These are phyloP conservation scores for Trichomalopsis sarcophagae DNA, from an alignment of 1,140 invertebrate species.

Conservation along the genomic window DNA sequence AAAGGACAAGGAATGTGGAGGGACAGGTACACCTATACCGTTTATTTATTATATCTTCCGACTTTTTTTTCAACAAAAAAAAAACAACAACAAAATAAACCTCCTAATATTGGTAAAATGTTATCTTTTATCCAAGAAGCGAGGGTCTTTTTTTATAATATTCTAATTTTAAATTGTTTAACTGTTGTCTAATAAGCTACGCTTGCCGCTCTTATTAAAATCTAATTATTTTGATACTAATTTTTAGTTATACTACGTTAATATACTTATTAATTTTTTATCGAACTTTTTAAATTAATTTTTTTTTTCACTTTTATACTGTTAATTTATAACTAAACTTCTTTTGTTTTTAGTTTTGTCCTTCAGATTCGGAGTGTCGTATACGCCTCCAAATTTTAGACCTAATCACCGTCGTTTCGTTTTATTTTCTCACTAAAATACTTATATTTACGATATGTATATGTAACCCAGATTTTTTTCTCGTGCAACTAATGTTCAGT, in stretches of 20 bases:
- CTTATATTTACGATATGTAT: neutral
- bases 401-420: neutral
- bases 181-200: conserved; percentile 44
- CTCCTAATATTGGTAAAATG: conserved; percentile 24
- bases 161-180: conserved; percentile 32
- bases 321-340: conserved; percentile 6
- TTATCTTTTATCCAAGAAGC: neutral
- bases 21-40: conserved; percentile 74
- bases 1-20: conserved; percentile 78
- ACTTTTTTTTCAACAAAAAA: conserved; percentile 29
- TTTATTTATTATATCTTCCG: conserved; percentile 49
- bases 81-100: neutral
- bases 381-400: neutral
- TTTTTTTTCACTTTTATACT: neutral
- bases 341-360: conserved; percentile 24
- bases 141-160: conserved; percentile 33
- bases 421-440: neutral
- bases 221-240: conserved; percentile 25
- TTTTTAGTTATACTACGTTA: conserved; percentile 24
- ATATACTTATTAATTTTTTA: conserved; percentile 9
- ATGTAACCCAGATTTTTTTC: neutral
- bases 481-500: neutral
- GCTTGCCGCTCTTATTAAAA: conserved; percentile 47
- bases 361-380: neutral
- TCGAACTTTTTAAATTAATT: conserved; percentile 14